Conservation (phyloP, 2,888 invertebrate genomes). For the Dasysyrphus albostriatus region DNA sequence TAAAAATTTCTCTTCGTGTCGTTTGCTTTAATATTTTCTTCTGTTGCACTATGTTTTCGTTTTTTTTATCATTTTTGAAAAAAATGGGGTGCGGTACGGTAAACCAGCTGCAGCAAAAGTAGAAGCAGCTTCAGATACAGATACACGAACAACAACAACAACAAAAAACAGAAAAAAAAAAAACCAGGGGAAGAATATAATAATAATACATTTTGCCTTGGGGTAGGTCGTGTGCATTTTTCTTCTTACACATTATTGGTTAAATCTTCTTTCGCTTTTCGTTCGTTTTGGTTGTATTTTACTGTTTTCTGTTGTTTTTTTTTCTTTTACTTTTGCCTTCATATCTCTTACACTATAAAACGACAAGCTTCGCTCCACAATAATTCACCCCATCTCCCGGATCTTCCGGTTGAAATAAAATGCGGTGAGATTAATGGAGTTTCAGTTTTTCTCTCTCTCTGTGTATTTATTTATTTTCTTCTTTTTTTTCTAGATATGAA, state of each 20-base stretch:
- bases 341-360: conserved; percentile 40
- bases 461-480: conserved; percentile 35
- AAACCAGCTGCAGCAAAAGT: conserved; percentile 61
- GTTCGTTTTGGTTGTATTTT: conserved; percentile 35
- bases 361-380: conserved; percentile 53
- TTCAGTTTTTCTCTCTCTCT: conserved; percentile 59
- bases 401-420: conserved; percentile 66
- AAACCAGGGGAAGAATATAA: conserved; percentile 71
- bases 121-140: conserved; percentile 65
- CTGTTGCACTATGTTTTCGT: conserved; percentile 66
- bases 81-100: conserved; percentile 71
- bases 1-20: conserved; percentile 9
- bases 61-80: conserved; percentile 8
- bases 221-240: conserved; percentile 80
- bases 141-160: conserved; percentile 41
- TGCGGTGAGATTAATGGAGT: conserved; percentile 75
- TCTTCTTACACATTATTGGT: conserved; percentile 68
- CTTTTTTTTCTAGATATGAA: conserved; percentile 19
- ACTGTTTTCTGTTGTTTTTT: no score
- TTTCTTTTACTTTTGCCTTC: conserved; percentile 8
- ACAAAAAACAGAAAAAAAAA: conserved; percentile 38
- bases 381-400: conserved; percentile 67
- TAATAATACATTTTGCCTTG: conserved; percentile 81
- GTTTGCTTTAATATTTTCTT: conserved; percentile 54
- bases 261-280: conserved; percentile 56